Evolutionary conservation across 1,140 invertebrate genomes (phyloP).

Genomic region (Onthophagus taurus): DNA sequence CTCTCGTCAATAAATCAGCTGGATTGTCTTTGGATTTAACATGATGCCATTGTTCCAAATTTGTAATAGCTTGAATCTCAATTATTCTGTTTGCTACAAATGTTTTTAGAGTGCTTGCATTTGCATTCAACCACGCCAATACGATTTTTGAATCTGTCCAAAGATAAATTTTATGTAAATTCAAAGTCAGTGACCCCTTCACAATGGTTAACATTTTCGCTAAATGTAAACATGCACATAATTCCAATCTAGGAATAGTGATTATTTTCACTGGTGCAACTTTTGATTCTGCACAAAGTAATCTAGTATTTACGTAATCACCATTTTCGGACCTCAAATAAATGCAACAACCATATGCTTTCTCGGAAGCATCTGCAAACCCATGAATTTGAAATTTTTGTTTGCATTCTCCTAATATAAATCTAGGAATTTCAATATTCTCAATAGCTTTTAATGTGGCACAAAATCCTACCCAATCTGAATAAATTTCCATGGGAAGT

Average conservation of each 20-base stretch:
- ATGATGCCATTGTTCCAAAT: conserved; percentile 22
- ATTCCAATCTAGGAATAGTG: conserved; percentile 28
- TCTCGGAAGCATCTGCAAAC: conserved; percentile 34
- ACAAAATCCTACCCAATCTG: neutral
- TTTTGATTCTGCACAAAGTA: conserved; percentile 27
- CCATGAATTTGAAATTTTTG: conserved; percentile 22
- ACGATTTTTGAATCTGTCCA: conserved; percentile 25
- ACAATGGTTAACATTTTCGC: conserved; percentile 19
- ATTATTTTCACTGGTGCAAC: conserved; percentile 29
- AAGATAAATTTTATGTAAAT: conserved; percentile 8
- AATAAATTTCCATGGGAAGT: neutral
- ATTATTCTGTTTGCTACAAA: conserved; percentile 36
- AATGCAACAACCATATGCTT: conserved; percentile 33
- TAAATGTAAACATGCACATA: conserved; percentile 30
- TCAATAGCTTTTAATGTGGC: neutral
- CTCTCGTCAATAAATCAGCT: conserved; percentile 6
- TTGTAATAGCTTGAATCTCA: conserved; percentile 25
- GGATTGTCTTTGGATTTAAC: conserved; percentile 13
- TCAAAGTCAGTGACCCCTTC: conserved; percentile 4
- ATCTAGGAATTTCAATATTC: neutral
- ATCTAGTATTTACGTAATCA: conserved; percentile 1
- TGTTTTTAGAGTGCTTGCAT: conserved; percentile 24
- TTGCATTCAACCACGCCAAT: conserved; percentile 23
- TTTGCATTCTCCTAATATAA: neutral
- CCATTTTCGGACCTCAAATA: conserved; percentile 22